Conservation (phyloP, 2,113 vertebrate species). For the Dunckerocampus dactyliophorus region DNA sequence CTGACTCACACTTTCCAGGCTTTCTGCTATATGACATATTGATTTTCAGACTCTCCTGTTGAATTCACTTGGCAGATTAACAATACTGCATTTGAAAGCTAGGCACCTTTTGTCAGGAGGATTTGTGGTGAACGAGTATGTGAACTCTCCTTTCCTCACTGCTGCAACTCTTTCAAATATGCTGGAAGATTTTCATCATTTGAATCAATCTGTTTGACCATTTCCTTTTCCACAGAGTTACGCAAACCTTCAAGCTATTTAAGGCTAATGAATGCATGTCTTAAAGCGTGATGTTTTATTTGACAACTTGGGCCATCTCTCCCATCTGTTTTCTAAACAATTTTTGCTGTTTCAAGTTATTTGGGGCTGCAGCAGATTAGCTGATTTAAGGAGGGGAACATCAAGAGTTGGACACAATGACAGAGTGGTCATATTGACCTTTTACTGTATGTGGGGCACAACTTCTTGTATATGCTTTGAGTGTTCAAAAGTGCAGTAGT, state of each 20-base stretch:
- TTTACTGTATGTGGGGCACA: no score
- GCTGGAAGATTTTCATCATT: constrained; percentile 6
- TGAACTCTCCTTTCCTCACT: constrained; percentile 18
- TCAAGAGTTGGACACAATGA: no score
- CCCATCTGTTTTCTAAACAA: not conserved
- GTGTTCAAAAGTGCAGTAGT: no score
- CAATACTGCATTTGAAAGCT: constrained; percentile 37
- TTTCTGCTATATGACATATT: constrained; percentile 23
- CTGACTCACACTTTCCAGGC: constrained; percentile 7
- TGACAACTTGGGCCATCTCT: not conserved
- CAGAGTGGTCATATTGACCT: no score
- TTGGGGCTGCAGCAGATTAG: no score
- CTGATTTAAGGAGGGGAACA: no score
- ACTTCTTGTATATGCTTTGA: no score
- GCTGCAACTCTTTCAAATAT: constrained; percentile 8
- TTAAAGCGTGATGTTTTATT: not conserved
- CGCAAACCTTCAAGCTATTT: not conserved
- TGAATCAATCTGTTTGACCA: constrained; percentile 6
- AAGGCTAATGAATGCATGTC: not conserved
- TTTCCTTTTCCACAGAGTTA: not conserved
- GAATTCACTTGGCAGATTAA: constrained; percentile 51
- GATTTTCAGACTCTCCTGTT: constrained; percentile 40
- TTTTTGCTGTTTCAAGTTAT: not conserved
- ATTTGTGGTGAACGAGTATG: constrained; percentile 24
- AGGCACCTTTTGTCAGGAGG: constrained; percentile 20